A percentile compares a stretch with the other conserved stretches of the same genome.
Conservation (phyloP, 2,888 invertebrate genomes). For the Coelopa pilipes region DNA sequence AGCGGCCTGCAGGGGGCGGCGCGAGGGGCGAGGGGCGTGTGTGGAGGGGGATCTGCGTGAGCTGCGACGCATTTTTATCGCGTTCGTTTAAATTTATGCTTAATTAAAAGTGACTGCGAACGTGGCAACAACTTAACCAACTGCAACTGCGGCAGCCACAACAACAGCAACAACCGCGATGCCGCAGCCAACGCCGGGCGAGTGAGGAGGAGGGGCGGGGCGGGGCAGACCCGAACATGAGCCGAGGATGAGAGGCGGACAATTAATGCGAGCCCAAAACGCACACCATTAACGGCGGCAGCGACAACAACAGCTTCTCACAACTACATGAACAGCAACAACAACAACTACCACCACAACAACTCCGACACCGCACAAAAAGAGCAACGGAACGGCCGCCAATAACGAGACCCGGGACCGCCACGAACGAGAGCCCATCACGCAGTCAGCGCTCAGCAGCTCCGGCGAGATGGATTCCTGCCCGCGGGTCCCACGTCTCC, state of each 20-base stretch:
- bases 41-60: slow-evolving; percentile 21
- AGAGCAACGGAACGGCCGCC: not conserved
- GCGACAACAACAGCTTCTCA: slow-evolving; percentile 15
- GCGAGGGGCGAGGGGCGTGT: no score
- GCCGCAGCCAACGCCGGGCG: not conserved
- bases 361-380: not conserved
- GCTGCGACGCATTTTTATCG: slow-evolving; percentile 49
- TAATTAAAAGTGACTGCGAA: slow-evolving; percentile 62
- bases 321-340: slow-evolving; percentile 9
- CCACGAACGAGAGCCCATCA: slow-evolving; percentile 22
- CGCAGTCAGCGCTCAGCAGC: not conserved
- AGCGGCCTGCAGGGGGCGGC: not conserved
- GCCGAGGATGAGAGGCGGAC: slow-evolving; percentile 38
- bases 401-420: no score
- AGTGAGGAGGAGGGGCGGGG: not conserved
- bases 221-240: not conserved
- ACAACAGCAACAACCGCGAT: not conserved
- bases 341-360: not conserved
- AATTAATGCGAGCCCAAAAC: slow-evolving; percentile 60
- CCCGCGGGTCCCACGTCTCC: not conserved
- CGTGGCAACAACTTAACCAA: slow-evolving; percentile 31
- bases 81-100: slow-evolving; percentile 64
- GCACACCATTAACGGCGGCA: slow-evolving; percentile 45
- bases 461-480: slow-evolving; percentile 28
- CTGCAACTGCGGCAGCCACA: slow-evolving; percentile 12